These are phyloP conservation scores for Pardalotus punctatus DNA, from an alignment of 2,113 vertebrate genomes.

Conservation along the genomic window DNA sequence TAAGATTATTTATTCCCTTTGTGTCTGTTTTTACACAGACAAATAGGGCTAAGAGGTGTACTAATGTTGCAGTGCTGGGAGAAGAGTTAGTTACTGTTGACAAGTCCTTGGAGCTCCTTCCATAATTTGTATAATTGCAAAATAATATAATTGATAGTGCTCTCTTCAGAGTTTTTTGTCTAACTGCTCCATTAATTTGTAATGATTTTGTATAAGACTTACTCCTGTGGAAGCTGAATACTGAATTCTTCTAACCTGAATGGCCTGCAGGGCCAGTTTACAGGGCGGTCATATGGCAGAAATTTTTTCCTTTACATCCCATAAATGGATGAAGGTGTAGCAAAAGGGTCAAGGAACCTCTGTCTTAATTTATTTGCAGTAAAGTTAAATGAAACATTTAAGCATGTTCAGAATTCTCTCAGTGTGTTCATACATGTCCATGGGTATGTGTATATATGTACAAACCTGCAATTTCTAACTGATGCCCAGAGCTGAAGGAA, in stretches of 20 bases:
- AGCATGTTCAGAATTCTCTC: neutral
- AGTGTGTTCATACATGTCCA: rapidly evolving
- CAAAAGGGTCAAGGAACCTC: neutral
- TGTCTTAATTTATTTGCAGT: neutral
- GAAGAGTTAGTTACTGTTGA: neutral
- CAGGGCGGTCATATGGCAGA: neutral
- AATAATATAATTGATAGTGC: neutral
- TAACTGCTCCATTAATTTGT: neutral
- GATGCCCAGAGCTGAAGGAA: neutral
- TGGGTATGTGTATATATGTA: rapidly evolving
- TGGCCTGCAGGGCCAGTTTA: neutral
- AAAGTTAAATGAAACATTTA: neutral
- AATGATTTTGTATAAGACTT: neutral
- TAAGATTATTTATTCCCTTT: neutral
- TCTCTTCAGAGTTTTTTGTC: neutral
- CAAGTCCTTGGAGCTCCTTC: neutral
- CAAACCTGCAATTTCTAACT: neutral
- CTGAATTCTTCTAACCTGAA: neutral
- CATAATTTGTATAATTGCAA: neutral
- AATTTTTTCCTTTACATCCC: neutral
- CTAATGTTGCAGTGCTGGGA: neutral
- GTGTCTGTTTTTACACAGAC: neutral
- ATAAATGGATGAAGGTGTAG: neutral
- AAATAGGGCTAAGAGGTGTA: neutral
- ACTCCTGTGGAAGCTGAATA: neutral